Evolutionary conservation across 2,797 vertebrate species (phyloP).

Genomic region (Myiothlypis chrysogaster): DNA sequence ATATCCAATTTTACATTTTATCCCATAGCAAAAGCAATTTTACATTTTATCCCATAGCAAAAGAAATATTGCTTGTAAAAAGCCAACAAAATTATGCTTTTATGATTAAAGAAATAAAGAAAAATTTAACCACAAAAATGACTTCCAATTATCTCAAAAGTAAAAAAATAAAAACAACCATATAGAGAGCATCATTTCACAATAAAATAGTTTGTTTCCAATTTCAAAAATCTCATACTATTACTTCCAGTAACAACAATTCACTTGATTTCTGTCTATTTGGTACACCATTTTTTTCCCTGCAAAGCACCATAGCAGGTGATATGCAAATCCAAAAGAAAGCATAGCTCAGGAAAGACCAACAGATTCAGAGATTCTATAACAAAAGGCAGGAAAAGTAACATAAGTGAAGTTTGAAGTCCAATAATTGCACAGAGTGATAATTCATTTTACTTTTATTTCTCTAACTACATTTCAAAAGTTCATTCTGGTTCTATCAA

Average conservation of each 20-base stretch:
- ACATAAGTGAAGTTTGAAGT: background rate
- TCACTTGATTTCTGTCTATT: background rate
- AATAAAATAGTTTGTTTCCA: background rate
- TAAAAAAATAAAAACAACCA: background rate
- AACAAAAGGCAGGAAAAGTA: background rate
- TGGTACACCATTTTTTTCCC: background rate
- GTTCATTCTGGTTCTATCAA: background rate
- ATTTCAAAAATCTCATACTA: background rate
- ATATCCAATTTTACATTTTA: background rate
- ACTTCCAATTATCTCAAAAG: background rate
- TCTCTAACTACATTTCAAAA: background rate
- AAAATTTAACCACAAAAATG: background rate
- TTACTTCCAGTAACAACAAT: background rate
- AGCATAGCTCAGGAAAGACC: background rate
- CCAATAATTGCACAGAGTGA: background rate
- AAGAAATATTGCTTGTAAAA: background rate
- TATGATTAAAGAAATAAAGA: background rate
- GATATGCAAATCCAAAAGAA: background rate
- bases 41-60: background rate
- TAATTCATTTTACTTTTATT: background rate
- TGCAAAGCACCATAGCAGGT: background rate
- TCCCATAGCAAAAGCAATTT: background rate
- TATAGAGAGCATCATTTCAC: background rate
- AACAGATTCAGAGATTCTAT: background rate
- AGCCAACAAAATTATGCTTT: accelerated